A percentile compares a stretch with the other conserved stretches of the same genome.
phyloP scores from a whole-genome alignment of 2,888 invertebrate genomes.

The Xestia sexstrigata region DNA sequence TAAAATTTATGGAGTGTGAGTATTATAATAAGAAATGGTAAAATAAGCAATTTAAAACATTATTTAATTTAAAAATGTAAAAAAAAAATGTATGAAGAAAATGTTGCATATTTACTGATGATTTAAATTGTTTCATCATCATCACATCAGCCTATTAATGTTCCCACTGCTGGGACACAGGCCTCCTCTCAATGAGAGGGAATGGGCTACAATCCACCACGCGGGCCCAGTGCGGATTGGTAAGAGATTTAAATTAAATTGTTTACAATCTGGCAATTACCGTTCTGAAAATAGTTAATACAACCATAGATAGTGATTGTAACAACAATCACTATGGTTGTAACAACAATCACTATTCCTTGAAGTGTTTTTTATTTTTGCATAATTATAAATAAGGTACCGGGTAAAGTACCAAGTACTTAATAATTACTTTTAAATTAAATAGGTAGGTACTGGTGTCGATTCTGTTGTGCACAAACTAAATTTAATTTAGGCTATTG shows the following conservation, averaged over 20 bases:
- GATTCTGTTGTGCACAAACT: too few relatives aligned
- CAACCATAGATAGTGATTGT: not conserved
- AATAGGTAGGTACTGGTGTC: not conserved
- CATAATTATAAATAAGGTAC: not conserved
- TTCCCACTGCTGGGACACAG: too few relatives aligned
- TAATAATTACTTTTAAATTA: not conserved
- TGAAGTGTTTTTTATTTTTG: not conserved
- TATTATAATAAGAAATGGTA: not conserved
- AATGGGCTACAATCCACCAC: too few relatives aligned
- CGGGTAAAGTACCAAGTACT: not conserved
- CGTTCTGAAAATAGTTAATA: not conserved
- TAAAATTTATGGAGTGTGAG: not conserved
- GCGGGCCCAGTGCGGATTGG: too few relatives aligned
- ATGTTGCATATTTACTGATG: not conserved
- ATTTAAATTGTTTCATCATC: not conserved
- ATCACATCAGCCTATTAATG: too few relatives aligned
- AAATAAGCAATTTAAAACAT: not conserved
- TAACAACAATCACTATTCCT: constrained; percentile 4
- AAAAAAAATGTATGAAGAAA: not conserved
- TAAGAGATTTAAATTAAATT: not conserved
- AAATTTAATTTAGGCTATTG: too few relatives aligned
- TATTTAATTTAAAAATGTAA: not conserved
- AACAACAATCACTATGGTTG: not conserved
- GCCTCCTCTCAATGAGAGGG: too few relatives aligned
- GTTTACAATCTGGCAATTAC: not conserved